Conservation (phyloP, 2,888 invertebrate genomes). For the Rhodophaea formosa region DNA sequence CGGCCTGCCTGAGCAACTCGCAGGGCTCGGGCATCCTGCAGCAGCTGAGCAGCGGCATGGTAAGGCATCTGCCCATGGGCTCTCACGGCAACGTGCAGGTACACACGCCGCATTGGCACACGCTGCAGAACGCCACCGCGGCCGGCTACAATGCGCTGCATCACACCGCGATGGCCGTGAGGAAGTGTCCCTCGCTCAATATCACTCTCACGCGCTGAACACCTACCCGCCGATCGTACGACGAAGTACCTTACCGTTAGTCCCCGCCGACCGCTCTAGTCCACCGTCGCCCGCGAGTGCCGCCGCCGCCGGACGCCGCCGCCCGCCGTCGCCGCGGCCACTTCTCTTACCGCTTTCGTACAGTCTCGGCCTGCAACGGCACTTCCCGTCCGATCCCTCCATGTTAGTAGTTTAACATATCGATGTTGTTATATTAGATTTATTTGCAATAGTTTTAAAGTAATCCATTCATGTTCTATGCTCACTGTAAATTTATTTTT, state of each 20-base stretch:
- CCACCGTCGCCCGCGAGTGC: slow-evolving; percentile 21
- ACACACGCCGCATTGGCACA: slow-evolving; percentile 67
- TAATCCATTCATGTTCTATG: slow-evolving; percentile 35
- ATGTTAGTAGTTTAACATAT: slow-evolving; percentile 57
- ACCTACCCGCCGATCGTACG: slow-evolving; percentile 20
- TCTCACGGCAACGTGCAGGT: slow-evolving; percentile 83
- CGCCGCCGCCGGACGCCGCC: slow-evolving; percentile 1
- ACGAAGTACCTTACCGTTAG: not conserved
- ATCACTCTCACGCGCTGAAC: slow-evolving; percentile 83
- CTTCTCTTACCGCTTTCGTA: slow-evolving; percentile 18
- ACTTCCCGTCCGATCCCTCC: slow-evolving; percentile 53
- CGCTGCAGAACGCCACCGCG: slow-evolving; percentile 73
- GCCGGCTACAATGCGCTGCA: slow-evolving; percentile 79
- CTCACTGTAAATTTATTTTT: slow-evolving; percentile 35
- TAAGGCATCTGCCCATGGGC: slow-evolving; percentile 89
- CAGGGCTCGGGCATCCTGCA: slow-evolving; percentile 90
- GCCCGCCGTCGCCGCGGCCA: not conserved
- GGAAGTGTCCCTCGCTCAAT: slow-evolving; percentile 89
- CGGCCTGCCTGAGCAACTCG: slow-evolving; percentile 83
- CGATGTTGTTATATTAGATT: slow-evolving; percentile 57
- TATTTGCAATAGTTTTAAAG: slow-evolving; percentile 40
- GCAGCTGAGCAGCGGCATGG: slow-evolving; percentile 95
- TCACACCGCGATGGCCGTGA: slow-evolving; percentile 81
- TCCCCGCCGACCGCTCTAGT: not conserved
- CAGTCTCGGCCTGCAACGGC: slow-evolving; percentile 30